Evolutionary conservation across 2,888 invertebrate genomes (phyloP).

Genomic region (Hirudinaria manillensis): DNA sequence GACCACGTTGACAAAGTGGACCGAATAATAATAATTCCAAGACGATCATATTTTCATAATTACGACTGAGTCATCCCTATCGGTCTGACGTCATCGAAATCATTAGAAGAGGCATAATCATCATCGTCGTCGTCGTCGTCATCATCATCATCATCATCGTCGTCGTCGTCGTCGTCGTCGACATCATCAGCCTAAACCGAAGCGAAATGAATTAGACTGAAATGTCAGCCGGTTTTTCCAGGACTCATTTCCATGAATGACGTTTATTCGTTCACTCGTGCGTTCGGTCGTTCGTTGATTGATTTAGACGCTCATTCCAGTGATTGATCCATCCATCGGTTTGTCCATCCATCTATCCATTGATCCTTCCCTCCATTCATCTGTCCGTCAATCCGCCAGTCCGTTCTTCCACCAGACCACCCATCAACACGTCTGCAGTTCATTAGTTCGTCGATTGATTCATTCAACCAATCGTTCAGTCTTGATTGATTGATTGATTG

Average conservation of each 20-base stretch:
- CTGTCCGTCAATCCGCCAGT: not conserved
- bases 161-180: constrained; percentile 19
- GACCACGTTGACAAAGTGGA: not conserved
- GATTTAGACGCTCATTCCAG: too few species aligned
- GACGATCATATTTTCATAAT: not conserved
- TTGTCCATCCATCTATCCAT: not conserved
- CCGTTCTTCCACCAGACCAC: not conserved
- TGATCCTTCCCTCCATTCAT: not conserved
- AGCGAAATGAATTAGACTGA: too few species aligned
- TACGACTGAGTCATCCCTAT: not conserved
- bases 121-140: constrained; percentile 21
- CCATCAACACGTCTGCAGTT: not conserved
- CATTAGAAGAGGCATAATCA: constrained; percentile 14
- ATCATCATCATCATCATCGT: constrained; percentile 25
- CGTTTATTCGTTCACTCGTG: too few species aligned
- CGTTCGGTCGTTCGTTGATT: not conserved
- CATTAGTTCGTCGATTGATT: too few species aligned
- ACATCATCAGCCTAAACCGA: constrained; percentile 5
- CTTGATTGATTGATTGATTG: too few species aligned
- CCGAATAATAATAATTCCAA: not conserved
- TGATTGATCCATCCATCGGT: not conserved
- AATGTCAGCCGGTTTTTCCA: too few species aligned
- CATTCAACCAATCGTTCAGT: not conserved
- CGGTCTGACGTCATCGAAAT: not conserved
- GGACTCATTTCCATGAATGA: too few species aligned